Evolutionary conservation across 2,888 invertebrate species (phyloP).

Genomic region (Ashinkailepas kermadecensis): DNA sequence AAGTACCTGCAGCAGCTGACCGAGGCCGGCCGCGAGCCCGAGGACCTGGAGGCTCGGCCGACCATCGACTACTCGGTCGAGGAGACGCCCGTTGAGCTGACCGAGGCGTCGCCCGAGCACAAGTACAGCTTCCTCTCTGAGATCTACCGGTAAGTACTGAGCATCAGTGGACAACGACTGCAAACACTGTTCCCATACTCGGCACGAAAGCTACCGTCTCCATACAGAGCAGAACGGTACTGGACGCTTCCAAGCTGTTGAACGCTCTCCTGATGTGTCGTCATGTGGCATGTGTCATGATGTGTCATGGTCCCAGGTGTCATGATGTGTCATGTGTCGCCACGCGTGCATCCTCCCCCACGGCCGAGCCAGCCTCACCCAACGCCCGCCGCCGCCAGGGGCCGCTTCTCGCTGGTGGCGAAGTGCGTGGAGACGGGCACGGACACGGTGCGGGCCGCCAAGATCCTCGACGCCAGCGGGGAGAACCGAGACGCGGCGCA

Average conservation of each 20-base stretch:
- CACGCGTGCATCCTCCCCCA: too few relatives aligned
- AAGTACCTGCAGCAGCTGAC: constrained; percentile 75
- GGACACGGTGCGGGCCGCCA: constrained; percentile 71
- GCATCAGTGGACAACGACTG: too few relatives aligned
- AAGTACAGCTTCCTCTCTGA: constrained; percentile 80
- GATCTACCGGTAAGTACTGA: constrained; percentile 50
- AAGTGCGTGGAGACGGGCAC: constrained; percentile 69
- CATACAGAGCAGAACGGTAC: too few relatives aligned
- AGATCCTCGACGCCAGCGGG: constrained; percentile 54
- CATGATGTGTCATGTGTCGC: too few relatives aligned
- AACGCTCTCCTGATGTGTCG: too few relatives aligned
- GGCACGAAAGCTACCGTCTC: too few relatives aligned
- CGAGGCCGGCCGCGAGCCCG: constrained; percentile 58
- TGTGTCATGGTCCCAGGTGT: too few relatives aligned
- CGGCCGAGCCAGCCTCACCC: neutral
- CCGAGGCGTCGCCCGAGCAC: constrained; percentile 53
- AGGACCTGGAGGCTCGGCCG: constrained; percentile 45
- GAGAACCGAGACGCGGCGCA: constrained; percentile 55
- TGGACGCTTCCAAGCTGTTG: too few relatives aligned
- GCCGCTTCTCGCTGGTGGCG: constrained; percentile 75
- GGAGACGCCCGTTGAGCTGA: constrained; percentile 64
- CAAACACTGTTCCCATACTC: too few relatives aligned
- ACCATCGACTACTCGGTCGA: constrained; percentile 66
- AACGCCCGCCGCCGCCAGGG: constrained; percentile 45
- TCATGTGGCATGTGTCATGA: too few relatives aligned